These are phyloP conservation scores for Patiria miniata DNA, from an alignment of 35 echinoderm and acorn worm species.

Conservation along the genomic window DNA sequence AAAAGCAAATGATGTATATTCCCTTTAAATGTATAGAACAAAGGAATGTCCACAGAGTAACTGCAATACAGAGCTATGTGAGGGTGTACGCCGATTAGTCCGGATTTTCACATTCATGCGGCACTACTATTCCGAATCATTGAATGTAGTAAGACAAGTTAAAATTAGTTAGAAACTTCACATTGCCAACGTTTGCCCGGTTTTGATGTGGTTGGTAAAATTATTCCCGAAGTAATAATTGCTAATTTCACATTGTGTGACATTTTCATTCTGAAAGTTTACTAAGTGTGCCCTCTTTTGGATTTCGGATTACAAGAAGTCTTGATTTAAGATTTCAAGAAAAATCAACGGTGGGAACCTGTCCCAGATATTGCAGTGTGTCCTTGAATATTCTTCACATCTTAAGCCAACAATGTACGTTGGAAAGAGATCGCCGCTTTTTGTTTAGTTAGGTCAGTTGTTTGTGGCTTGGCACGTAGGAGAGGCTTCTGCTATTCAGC, in stretches of 20 bases:
- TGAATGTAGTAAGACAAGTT: neutral
- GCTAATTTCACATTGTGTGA: slow-evolving; percentile 4
- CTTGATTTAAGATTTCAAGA: neutral
- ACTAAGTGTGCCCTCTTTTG: neutral
- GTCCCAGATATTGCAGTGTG: neutral
- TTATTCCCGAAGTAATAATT: neutral
- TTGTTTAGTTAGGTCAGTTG: neutral
- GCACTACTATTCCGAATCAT: neutral
- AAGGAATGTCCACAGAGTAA: slow-evolving; percentile 1
- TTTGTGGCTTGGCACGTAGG: neutral
- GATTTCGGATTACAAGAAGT: neutral
- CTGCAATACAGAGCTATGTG: neutral
- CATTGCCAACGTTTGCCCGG: neutral
- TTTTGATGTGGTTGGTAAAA: slow-evolving; percentile 5
- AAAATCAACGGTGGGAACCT: neutral
- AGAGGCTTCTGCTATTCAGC: slow-evolving; percentile 3
- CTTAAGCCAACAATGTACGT: neutral
- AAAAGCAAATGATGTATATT: too few species aligned
- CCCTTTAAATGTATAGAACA: too few species aligned
- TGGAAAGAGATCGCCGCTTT: neutral
- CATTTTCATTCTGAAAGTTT: slow-evolving; percentile 5
- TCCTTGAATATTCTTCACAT: slow-evolving; percentile 5
- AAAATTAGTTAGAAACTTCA: slow-evolving; percentile 6
- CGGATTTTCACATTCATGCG: slow-evolving; percentile 3
- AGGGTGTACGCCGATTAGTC: neutral